Percentiles rank a stretch among this genome's conserved stretches.
These are phyloP conservation scores for Parasteatoda lunata DNA, from an alignment of 2,888 invertebrate species.

Conservation along the genomic window DNA sequence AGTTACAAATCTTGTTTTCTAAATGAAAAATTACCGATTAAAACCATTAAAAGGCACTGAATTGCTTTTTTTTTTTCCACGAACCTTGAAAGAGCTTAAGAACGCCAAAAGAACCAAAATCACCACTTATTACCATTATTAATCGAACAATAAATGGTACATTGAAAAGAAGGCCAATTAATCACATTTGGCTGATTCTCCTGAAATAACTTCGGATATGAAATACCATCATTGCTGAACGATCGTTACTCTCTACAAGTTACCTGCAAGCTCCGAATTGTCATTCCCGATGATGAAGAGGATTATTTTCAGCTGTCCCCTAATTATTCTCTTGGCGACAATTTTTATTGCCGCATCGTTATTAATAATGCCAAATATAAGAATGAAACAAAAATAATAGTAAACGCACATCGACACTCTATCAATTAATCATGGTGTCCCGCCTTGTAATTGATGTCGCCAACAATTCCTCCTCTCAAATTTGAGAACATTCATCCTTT, in stretches of 20 bases:
- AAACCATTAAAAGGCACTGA: neutral
- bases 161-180: neutral
- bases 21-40: no score
- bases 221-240: constrained; percentile 5
- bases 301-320: constrained; percentile 22
- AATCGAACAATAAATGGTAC: neutral
- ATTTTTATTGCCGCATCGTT: constrained; percentile 6
- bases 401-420: constrained; percentile 17
- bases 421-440: constrained; percentile 64
- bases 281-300: neutral
- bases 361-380: constrained; percentile 25
- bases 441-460: constrained; percentile 65
- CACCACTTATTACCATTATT: neutral
- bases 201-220: neutral
- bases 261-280: neutral
- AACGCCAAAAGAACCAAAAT: neutral
- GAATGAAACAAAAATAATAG: constrained; percentile 13
- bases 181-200: neutral
- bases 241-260: neutral
- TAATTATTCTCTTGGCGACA: constrained; percentile 7
- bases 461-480: constrained; percentile 50
- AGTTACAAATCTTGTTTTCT: no score
- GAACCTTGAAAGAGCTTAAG: neutral
- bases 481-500: constrained; percentile 65
- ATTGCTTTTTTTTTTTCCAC: neutral